Conservation (phyloP, 2,888 invertebrate species). For the Pelosia muscerda region DNA sequence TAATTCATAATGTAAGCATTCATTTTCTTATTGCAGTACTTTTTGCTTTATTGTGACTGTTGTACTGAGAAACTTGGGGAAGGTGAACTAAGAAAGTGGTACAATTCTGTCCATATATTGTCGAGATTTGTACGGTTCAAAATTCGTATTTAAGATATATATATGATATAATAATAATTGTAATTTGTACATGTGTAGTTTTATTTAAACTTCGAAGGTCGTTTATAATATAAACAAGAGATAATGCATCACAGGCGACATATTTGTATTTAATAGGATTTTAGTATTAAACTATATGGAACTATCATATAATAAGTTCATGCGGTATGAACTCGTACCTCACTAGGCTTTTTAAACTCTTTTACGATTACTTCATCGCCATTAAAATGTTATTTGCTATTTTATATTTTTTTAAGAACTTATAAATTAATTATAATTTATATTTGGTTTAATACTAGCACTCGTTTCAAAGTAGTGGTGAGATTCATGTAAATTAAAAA, state of each 20-base stretch:
- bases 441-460: too few relatives aligned
- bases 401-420: too few relatives aligned
- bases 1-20: constrained; percentile 47
- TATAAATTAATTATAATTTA: too few relatives aligned
- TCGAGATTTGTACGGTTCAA: background rate
- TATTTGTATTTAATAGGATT: background rate
- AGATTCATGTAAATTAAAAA: too few relatives aligned
- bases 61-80: constrained; percentile 8
- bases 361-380: too few relatives aligned
- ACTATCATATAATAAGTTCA: background rate
- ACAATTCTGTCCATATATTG: background rate
- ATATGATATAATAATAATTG: background rate
- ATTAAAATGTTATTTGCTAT: too few relatives aligned
- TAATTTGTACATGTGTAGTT: background rate
- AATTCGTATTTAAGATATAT: background rate
- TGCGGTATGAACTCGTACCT: too few relatives aligned
- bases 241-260: background rate
- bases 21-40: constrained; percentile 49
- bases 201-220: constrained; percentile 4
- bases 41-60: constrained; percentile 51
- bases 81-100: constrained; percentile 1
- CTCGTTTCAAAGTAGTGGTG: too few relatives aligned
- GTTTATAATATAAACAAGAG: background rate
- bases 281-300: background rate
- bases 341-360: too few relatives aligned